Evolutionary conservation across 2,888 invertebrate species (phyloP).

Genomic region (Phanerotoma sp.): DNA sequence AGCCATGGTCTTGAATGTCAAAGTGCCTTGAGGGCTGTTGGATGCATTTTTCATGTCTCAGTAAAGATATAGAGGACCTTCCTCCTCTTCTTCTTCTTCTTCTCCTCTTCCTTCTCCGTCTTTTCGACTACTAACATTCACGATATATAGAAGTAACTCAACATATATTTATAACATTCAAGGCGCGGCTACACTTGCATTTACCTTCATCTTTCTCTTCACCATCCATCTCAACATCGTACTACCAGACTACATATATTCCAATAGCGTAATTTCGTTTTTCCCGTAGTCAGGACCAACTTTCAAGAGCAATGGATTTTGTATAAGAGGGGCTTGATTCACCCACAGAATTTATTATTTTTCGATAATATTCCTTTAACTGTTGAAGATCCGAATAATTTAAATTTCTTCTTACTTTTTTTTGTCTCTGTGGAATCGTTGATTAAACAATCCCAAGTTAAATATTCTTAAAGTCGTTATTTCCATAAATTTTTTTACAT

Average conservation of each 20-base stretch:
- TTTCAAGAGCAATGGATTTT: slow-evolving; percentile 41
- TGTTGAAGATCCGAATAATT: no score
- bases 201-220: slow-evolving; percentile 15
- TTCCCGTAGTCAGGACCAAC: slow-evolving; percentile 30
- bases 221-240: slow-evolving; percentile 21
- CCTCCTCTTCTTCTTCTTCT: not conserved
- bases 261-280: slow-evolving; percentile 45
- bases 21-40: slow-evolving; percentile 50
- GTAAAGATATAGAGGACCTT: slow-evolving; percentile 38
- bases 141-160: slow-evolving; percentile 18
- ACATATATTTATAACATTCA: slow-evolving; percentile 22
- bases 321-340: slow-evolving; percentile 13
- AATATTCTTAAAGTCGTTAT: no score
- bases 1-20: slow-evolving; percentile 48
- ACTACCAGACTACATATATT: slow-evolving; percentile 33
- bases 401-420: no score
- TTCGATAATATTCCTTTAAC: no score
- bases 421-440: no score
- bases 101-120: slow-evolving; percentile 1
- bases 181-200: slow-evolving; percentile 22
- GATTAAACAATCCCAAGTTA: no score
- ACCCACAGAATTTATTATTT: not conserved
- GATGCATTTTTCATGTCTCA: slow-evolving; percentile 56
- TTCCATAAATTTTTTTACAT: no score
- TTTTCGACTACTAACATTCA: slow-evolving; percentile 4